Base-by-base conservation (phyloP, 2,888 invertebrate genomes). In the Xylota sylvarum region DNA sequence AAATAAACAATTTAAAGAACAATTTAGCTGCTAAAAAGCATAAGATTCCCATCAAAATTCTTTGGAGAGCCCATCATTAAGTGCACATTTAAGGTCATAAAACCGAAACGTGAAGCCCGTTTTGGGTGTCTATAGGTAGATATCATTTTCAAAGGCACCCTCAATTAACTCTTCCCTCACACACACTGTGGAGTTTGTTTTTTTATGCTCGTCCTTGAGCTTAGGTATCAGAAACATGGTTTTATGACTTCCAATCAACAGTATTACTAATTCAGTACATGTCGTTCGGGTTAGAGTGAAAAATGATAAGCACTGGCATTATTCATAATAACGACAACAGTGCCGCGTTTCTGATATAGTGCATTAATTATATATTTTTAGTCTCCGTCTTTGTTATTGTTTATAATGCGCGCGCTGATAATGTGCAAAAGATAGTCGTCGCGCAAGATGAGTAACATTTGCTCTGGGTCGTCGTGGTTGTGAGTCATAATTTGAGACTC, bases 21-120 rank as follows among this genome's bases (percentile, higher is more conserved):
- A 32, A 55, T 78, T 78, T 60, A 19, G 40, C 52, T 40, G 50
- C 62, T 70, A 69, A 55, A 62, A 67, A 67, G 55, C 46, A 50
- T 65, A 65, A 48, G 65, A 65, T 40, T 64, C 60, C 37, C 40
- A 67, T 76, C 74, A 35, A 19, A 56, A 58, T 76, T 65, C 56
- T 14, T 37, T 10, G 2, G 46, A 14, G 52, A 52, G 43, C 23
- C 56, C 52, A 55, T 43, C 76, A 58, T 76, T 70, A 82, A 82
- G 65, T 43, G 19, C 64, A 70, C 76, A 82, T 82, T 82, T 58
- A 62, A 65, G 70, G 27, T 56, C 43, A 76, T 82, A 76, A 82
- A 70, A 70, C 4, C n/a, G 17, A 32, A 74, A 32, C 19, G 48
- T 46, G 46, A 37, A 72, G 43, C 43, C 14, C 27, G 60, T 60